Evolutionary conservation across 1,140 invertebrate species (phyloP).

Genomic region (Drosophila biarmipes): DNA sequence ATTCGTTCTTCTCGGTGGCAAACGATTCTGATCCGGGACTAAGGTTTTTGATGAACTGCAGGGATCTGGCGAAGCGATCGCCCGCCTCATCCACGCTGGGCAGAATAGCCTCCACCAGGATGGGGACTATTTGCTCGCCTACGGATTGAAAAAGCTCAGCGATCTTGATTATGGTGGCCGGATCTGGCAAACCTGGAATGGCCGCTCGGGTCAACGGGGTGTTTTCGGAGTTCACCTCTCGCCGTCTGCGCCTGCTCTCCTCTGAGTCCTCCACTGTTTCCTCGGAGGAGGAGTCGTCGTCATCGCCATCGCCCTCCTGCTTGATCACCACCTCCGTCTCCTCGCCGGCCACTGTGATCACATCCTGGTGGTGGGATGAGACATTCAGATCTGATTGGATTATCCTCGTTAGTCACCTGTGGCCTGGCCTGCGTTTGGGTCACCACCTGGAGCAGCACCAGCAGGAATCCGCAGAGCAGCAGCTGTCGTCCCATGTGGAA

Average conservation of each 20-base stretch:
- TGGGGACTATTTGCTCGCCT: slow-evolving; percentile 72
- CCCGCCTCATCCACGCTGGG: slow-evolving; percentile 42
- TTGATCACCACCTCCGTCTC: slow-evolving; percentile 39
- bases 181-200: slow-evolving; percentile 79
- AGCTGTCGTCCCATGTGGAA: slow-evolving; percentile 51
- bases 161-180: slow-evolving; percentile 75
- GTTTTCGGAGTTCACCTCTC: slow-evolving; percentile 37
- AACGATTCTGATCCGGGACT: slow-evolving; percentile 37
- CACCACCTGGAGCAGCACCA: slow-evolving; percentile 49
- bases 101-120: slow-evolving; percentile 71
- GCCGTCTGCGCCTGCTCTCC: slow-evolving; percentile 55
- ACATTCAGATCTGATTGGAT: neutral
- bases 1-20: slow-evolving; percentile 35
- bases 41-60: slow-evolving; percentile 44
- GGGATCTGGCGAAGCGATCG: slow-evolving; percentile 48
- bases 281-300: slow-evolving; percentile 78
- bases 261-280: slow-evolving; percentile 76
- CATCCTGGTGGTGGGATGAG: slow-evolving; percentile 21
- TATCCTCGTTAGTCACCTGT: slow-evolving; percentile 45
- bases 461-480: slow-evolving; percentile 34
- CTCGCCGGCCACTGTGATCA: slow-evolving; percentile 13
- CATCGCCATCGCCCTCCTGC: slow-evolving; percentile 39
- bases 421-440: slow-evolving; percentile 49
- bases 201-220: slow-evolving; percentile 32
- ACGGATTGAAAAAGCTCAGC: slow-evolving; percentile 73